Evolutionary conservation across 1,140 invertebrate species (phyloP).

Genomic region (Mercenaria mercenaria): DNA sequence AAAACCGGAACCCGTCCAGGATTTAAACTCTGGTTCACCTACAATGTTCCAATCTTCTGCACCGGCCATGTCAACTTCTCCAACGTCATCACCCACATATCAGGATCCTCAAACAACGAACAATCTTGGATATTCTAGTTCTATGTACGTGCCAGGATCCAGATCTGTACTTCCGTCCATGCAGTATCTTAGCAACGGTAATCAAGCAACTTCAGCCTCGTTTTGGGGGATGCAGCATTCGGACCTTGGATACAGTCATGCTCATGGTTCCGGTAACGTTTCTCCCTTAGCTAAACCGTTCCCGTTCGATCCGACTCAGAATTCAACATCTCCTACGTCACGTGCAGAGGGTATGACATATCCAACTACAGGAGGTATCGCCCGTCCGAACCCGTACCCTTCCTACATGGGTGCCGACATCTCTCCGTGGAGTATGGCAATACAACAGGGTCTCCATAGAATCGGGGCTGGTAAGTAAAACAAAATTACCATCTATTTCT

Average conservation of each 20-base stretch:
- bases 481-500: too few relatives aligned
- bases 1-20: conserved; percentile 47
- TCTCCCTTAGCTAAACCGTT: conserved; percentile 54
- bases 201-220: conserved; percentile 47
- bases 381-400: conserved; percentile 56
- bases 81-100: conserved; percentile 29
- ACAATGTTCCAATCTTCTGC: conserved; percentile 58
- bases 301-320: conserved; percentile 47
- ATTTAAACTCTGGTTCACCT: conserved; percentile 45
- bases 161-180: conserved; percentile 59
- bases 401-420: conserved; percentile 65
- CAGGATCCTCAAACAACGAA: conserved; percentile 50
- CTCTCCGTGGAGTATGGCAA: conserved; percentile 65
- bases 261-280: background rate
- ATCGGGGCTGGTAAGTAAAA: conserved; percentile 59
- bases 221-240: conserved; percentile 62
- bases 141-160: conserved; percentile 65
- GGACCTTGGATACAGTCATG: conserved; percentile 45
- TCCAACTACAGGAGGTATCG: conserved; percentile 11
- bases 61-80: conserved; percentile 40
- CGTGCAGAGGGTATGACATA: conserved; percentile 48
- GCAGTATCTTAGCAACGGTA: conserved; percentile 63
- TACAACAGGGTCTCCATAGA: conserved; percentile 62
- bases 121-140: conserved; percentile 57
- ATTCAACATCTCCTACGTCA: conserved; percentile 32